phyloP scores from a whole-genome alignment of 2,797 vertebrate species.

The Crocodylus rhombifer region DNA sequence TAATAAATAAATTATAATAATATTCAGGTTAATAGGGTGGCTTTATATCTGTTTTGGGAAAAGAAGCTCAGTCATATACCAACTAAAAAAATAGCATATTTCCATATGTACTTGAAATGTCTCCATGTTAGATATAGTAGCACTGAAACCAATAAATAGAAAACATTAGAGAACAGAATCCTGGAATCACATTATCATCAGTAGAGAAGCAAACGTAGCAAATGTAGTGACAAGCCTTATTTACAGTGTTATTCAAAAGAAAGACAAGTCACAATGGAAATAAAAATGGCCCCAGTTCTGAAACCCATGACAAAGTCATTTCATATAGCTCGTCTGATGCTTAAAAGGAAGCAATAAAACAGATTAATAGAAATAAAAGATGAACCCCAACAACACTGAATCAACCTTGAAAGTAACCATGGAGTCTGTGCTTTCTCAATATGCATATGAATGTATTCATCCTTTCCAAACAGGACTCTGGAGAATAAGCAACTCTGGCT shows the following conservation, averaged over 20 bases:
- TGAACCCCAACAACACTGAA: conserved; percentile 1
- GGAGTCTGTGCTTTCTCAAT: not conserved
- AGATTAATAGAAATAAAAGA: not conserved
- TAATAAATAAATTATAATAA: not conserved
- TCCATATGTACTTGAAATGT: not conserved
- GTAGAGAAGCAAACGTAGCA: not conserved
- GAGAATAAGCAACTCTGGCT: not conserved
- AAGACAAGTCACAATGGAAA: conserved; percentile 19
- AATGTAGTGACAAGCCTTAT: not conserved
- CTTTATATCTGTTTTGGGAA: not conserved
- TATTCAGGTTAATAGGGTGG: not conserved
- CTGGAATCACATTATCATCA: not conserved
- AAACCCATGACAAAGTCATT: not conserved
- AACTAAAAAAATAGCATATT: not conserved
- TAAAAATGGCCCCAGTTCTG: not conserved
- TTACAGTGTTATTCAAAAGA: conserved; percentile 37
- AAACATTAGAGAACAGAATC: not conserved
- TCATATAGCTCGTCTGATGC: not conserved
- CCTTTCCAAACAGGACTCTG: not conserved
- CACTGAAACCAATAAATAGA: not conserved
- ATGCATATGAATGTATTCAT: not conserved
- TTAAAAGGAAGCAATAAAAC: not conserved
- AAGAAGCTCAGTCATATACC: not conserved
- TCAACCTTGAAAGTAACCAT: not conserved
- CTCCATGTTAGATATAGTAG: not conserved